Evolutionary conservation across 2,888 invertebrate genomes (phyloP), one percentile per base, ranked within the genome.

Genomic region (Copidosoma aretas): DNA sequence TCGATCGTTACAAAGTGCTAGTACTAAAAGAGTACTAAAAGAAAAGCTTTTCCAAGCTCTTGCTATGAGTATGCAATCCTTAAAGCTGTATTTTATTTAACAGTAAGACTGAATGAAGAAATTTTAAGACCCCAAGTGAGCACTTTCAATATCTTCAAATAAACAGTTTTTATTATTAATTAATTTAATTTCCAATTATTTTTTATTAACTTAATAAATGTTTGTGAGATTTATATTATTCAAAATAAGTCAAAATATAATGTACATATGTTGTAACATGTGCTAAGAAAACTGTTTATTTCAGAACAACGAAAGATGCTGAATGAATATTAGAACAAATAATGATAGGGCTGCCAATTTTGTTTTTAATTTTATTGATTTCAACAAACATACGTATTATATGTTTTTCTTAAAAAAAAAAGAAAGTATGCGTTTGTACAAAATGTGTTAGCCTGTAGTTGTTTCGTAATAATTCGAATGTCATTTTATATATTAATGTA

Each of bases 11-110:
- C n/a, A n/a, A n/a, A n/a, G n/a, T n/a, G n/a, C n/a, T n/a, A n/a
- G n/a, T n/a, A n/a, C n/a, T n/a, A n/a, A n/a, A n/a, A n/a, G n/a
- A n/a, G 22, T 53, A 65, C 54, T 25, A 52, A 62, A 32, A 24
- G 52, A 60, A 51, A 64, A 65, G 49, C 58, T 68, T 68, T 68
- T 73, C 75, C 58, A 70, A 77, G 77, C 78, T 77, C 74, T 73
- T 79, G 77, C 77, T 79, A 78, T 79, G 80, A 77, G 78, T 80
- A 76, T 77, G 77, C 77, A 61, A 75, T 74, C 71, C 75, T 73
- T 74, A 79, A 81, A 76, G 78, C 77, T 79, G 71, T 73, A 77
- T 79, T 80, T 79, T 79, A 77, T 79, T 79, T 77, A 75, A 78
- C 73, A 75, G 76, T 75, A 81, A 80, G 80, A 81, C 80, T 81